These are phyloP conservation scores for Peromyscus aztecus DNA, from an alignment of 2,797 vertebrate genomes.

Conservation along the genomic window DNA sequence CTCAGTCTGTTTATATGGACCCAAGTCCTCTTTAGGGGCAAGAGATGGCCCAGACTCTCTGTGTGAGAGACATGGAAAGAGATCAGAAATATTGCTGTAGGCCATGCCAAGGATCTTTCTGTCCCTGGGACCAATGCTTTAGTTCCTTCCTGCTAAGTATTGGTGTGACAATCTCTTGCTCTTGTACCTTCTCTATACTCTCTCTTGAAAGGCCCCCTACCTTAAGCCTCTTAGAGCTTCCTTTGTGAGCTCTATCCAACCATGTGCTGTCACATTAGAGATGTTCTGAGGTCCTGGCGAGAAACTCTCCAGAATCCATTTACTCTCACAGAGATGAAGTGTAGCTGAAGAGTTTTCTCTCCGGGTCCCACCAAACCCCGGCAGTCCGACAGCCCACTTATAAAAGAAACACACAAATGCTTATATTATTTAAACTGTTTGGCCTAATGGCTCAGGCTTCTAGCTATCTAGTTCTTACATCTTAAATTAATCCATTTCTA, in stretches of 20 bases:
- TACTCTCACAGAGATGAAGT: background rate
- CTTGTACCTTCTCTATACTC: accelerated
- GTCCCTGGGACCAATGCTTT: background rate
- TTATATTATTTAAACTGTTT: too few relatives aligned
- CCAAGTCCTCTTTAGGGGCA: background rate
- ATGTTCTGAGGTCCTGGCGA: background rate
- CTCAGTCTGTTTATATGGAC: background rate
- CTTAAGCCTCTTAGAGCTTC: background rate
- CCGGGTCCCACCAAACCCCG: too few relatives aligned
- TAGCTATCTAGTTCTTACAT: too few relatives aligned
- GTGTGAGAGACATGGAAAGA: background rate
- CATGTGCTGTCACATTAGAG: background rate
- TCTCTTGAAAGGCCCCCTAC: background rate
- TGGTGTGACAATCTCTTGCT: background rate
- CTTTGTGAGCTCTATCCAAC: background rate
- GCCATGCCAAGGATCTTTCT: background rate
- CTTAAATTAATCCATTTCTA: too few relatives aligned
- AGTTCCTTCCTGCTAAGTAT: background rate
- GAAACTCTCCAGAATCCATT: background rate
- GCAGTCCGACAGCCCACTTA: too few relatives aligned
- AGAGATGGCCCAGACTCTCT: too few relatives aligned
- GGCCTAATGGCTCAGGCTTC: too few relatives aligned
- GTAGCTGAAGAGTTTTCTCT: too few relatives aligned
- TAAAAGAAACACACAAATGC: too few relatives aligned
- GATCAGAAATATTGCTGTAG: background rate